Conservation (phyloP, 2,797 vertebrate genomes). For the Notoglanidium macrostoma region DNA sequence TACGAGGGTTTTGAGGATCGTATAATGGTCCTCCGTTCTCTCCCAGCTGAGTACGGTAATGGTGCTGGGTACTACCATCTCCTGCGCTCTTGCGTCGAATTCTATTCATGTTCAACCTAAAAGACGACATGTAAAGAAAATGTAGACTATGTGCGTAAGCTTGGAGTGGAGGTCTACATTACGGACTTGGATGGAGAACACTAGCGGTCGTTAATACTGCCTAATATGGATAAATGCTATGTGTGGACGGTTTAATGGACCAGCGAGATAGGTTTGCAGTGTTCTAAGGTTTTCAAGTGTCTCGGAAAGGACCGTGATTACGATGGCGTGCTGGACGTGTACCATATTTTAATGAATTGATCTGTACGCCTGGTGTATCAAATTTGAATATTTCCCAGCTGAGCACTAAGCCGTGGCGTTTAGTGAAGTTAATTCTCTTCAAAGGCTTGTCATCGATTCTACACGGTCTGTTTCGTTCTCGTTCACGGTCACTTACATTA, state of each 20-base stretch:
- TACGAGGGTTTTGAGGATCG: background rate
- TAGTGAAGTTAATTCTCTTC: slow-evolving; percentile 6
- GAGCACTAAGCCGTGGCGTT: background rate
- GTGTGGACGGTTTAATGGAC: background rate
- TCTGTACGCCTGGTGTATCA: background rate
- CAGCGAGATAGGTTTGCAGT: background rate
- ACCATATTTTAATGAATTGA: background rate
- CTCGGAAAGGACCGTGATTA: background rate
- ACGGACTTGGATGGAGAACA: background rate
- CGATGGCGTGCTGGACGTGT: background rate
- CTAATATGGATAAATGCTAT: background rate
- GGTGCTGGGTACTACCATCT: slow-evolving; percentile 69
- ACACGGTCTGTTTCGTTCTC: slow-evolving; percentile 10
- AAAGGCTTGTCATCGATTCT: slow-evolving; percentile 21
- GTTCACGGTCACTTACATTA: slow-evolving; percentile 9
- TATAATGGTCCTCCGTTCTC: slow-evolving; percentile 82
- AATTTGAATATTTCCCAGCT: background rate
- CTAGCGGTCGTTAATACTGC: background rate
- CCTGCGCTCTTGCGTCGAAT: slow-evolving; percentile 54
- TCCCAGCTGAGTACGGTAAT: slow-evolving; percentile 85
- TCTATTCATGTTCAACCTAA: slow-evolving; percentile 56
- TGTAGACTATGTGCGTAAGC: no score
- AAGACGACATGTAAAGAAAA: slow-evolving; percentile 14
- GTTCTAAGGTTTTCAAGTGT: background rate
- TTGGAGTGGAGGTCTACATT: background rate